Evolutionary conservation across 2,888 invertebrate genomes (phyloP), one percentile per base, ranked within the genome.

Genomic region (Cerastis leucographa): DNA sequence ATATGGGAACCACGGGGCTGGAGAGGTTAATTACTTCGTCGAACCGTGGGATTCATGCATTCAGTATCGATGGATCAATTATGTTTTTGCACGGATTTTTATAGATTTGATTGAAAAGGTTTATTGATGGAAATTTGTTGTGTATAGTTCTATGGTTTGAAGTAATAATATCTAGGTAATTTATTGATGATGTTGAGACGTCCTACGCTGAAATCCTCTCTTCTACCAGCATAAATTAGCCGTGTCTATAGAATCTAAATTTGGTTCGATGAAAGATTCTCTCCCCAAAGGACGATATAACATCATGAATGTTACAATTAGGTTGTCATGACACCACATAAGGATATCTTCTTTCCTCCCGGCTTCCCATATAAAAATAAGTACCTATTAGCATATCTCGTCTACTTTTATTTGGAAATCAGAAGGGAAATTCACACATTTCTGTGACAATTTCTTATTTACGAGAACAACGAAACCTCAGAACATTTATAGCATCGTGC

Each of bases 371-470:
- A 56, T 40, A 66, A 35, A 67, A 64, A 51, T 72, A 62, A 17
- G 35, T 71, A n/a, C n/a, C n/a, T n/a, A 56, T 35, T 46, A 35
- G 49, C 8, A 22, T 42, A 22, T 76, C 66, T 42, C 42, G 35
- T 67, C 25, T 49, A 19, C n/a, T 74, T 67, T 65, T 56, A 62
- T 62, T 64, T n/a, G 40, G 12, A 42, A 68, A 44, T 79, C 75
- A 61, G 25, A 59, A 71, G 42, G 17, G 11, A 44, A 65, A 69
- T 75, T 80, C 69, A 59, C 51, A 68, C 44, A 76, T 71, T 80
- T 42, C 40, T 68, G 62, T 46, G 70, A 73, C 71, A 70, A 54
- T 84, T 75, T 84, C 69, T 72, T 84, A 76, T 84, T 72, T 84
- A 76, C n/a, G 71, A 69, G 69, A 70, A 59, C 14, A 64, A 62